phyloP scores from a whole-genome alignment of 2,113 vertebrate genomes.

The Martes martes region DNA sequence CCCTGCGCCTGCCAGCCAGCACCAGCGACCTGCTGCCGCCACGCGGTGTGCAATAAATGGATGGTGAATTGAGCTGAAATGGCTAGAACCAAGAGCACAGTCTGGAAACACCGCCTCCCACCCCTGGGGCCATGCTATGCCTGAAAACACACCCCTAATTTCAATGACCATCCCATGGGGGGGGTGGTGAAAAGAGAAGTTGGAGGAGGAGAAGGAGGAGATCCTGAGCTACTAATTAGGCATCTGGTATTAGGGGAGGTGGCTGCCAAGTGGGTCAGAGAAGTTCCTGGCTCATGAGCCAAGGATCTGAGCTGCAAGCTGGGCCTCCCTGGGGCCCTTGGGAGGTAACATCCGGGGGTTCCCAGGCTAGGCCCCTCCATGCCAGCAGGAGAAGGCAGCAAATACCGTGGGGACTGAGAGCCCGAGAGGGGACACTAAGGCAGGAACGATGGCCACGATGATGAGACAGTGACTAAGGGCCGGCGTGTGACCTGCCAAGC shows the following conservation, averaged over 20 bases:
- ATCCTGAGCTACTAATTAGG: constrained; percentile 31
- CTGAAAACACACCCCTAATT: not conserved
- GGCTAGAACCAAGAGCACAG: not conserved
- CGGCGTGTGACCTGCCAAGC: not conserved
- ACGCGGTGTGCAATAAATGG: not conserved
- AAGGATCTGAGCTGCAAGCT: not conserved
- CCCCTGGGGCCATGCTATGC: not conserved
- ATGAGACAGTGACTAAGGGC: constrained; percentile 49
- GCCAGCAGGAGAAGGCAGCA: not conserved
- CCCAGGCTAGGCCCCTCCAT: not conserved
- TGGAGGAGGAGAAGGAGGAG: not conserved
- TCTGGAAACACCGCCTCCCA: not conserved
- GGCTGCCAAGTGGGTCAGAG: constrained; percentile 45
- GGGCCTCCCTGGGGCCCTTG: not conserved
- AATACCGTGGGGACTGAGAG: not conserved
- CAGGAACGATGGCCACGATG: not conserved
- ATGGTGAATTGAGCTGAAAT: not conserved
- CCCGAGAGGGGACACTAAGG: not conserved
- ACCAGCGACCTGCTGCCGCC: not conserved
- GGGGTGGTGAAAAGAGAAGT: not conserved
- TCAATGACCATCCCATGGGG: not conserved
- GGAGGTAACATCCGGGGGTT: not conserved
- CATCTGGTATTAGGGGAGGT: not conserved
- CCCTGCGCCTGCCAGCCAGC: not conserved
- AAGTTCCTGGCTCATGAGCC: constrained; percentile 40